phyloP scores from a whole-genome alignment of 2,113 vertebrate genomes.

The Antennarius striatus region DNA sequence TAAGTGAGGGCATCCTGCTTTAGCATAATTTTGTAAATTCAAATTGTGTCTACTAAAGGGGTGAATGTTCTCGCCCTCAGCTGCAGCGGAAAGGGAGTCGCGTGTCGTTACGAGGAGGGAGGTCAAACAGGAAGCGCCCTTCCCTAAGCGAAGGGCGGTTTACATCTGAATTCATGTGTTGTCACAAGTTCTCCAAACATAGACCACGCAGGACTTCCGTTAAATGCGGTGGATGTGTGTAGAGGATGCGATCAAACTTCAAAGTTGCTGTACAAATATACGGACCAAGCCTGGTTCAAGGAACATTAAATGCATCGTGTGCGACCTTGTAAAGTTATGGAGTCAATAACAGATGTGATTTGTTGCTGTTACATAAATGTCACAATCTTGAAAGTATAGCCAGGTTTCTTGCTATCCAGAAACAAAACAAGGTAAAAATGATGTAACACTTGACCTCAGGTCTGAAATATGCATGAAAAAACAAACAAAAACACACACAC shows the following conservation, averaged over 20 bases:
- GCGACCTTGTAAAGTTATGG: background rate
- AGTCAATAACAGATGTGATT: constrained; percentile 11
- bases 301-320: background rate
- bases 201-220: constrained; percentile 32
- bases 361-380: constrained; percentile 9
- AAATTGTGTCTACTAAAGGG: no score
- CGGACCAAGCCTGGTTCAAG: constrained; percentile 7
- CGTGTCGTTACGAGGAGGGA: constrained; percentile 1
- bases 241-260: constrained; percentile 42
- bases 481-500: background rate
- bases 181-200: constrained; percentile 54
- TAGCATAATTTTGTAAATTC: background rate
- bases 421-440: background rate
- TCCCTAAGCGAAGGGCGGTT: constrained; percentile 36
- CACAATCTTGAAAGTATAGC: constrained; percentile 1
- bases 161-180: constrained; percentile 41
- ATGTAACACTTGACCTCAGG: background rate
- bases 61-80: background rate
- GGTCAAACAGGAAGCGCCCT: constrained; percentile 53
- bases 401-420: constrained; percentile 13
- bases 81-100: constrained; percentile 39
- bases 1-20: background rate
- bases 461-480: background rate
- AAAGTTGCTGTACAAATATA: constrained; percentile 18
- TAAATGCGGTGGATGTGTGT: constrained; percentile 17